Evolutionary conservation across 2,888 invertebrate species (phyloP).

Genomic region (Caenorhabditis sp.): DNA sequence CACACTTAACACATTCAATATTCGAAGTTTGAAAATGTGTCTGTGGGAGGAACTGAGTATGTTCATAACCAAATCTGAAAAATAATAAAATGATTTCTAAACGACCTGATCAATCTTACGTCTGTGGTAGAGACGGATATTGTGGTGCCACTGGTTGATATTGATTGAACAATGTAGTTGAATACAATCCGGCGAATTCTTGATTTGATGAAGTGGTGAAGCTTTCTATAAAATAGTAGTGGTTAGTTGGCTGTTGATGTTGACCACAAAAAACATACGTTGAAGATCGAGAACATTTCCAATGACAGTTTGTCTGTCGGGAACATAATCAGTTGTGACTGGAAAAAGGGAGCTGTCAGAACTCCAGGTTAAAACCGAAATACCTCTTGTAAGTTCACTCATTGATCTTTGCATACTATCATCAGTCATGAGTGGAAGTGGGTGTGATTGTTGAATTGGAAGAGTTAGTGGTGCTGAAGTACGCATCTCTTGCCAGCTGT

Average conservation of each 20-base stretch:
- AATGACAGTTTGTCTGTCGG: too few species aligned
- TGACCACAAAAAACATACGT: too few species aligned
- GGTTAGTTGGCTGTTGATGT: too few species aligned
- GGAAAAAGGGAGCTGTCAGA: not conserved
- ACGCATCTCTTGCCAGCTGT: not conserved
- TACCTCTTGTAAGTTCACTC: not conserved
- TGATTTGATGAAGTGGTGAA: not conserved
- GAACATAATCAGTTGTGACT: not conserved
- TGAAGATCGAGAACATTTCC: not conserved
- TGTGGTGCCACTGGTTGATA: not conserved
- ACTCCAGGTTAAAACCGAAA: too few species aligned
- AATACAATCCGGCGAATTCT: not conserved
- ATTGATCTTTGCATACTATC: not conserved
- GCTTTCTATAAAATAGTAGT: not conserved
- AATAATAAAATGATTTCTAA: too few species aligned
- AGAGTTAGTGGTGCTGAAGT: not conserved
- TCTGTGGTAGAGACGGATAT: not conserved
- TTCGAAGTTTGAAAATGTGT: not conserved
- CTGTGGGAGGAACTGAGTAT: not conserved
- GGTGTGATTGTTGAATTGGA: not conserved
- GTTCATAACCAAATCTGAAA: not conserved
- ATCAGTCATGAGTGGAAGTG: not conserved
- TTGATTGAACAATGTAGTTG: not conserved
- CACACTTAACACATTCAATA: not conserved
- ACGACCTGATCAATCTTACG: not conserved